Evolutionary conservation across 2,113 vertebrate genomes (phyloP).

Genomic region (Pavo muticus): DNA sequence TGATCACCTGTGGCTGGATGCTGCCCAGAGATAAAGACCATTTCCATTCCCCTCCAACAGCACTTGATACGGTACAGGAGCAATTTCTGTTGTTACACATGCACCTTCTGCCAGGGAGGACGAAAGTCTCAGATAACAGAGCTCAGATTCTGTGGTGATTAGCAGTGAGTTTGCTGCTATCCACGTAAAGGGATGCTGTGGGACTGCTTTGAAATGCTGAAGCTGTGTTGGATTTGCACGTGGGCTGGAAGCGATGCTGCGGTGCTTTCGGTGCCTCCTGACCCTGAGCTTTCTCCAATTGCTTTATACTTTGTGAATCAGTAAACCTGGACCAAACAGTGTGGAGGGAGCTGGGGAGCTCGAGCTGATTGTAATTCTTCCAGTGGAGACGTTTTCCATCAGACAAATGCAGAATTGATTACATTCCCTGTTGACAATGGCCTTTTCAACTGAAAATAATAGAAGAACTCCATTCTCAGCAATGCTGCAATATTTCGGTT

Average conservation of each 20-base stretch:
- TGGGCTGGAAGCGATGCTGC: background rate
- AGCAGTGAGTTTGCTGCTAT: background rate
- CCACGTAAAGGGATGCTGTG: background rate
- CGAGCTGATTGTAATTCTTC: slow-evolving; percentile 23
- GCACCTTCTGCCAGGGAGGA: background rate
- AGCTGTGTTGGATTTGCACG: background rate
- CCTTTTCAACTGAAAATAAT: slow-evolving; percentile 10
- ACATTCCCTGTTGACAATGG: slow-evolving; percentile 4
- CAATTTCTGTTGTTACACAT: accelerated
- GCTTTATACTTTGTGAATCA: background rate
- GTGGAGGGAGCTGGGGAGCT: background rate
- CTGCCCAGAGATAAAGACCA: background rate
- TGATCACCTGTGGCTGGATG: background rate
- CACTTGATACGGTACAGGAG: background rate
- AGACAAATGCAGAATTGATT: slow-evolving; percentile 31
- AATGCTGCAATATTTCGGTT: background rate
- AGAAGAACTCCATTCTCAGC: background rate
- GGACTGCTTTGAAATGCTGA: background rate
- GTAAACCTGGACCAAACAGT: background rate
- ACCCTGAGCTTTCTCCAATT: background rate
- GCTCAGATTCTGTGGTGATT: background rate
- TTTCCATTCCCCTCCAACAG: background rate
- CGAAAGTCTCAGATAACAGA: background rate
- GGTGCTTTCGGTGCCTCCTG: background rate
- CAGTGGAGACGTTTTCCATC: background rate